Evolutionary conservation across 1,140 invertebrate genomes (phyloP).

Genomic region (Aphis gossypii): DNA sequence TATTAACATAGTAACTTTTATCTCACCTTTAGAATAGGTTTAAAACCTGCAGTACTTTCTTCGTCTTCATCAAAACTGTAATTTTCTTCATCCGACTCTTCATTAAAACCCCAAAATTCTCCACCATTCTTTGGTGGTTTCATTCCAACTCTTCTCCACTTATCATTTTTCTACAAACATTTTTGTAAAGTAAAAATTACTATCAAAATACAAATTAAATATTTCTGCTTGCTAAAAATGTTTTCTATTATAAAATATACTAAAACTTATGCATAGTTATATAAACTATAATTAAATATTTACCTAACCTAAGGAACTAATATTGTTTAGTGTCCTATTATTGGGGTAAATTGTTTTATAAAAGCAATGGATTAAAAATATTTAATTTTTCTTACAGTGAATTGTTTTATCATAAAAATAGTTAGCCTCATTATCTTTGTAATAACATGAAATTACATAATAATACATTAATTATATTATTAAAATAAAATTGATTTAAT

Average conservation of each 20-base stretch:
- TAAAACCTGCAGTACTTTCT: slow-evolving; percentile 43
- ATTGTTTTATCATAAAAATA: too few species aligned
- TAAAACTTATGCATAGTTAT: too few species aligned
- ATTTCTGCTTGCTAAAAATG: not conserved
- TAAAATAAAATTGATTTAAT: not conserved
- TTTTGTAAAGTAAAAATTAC: not conserved
- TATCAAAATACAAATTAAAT: not conserved
- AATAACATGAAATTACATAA: not conserved
- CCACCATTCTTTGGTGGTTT: slow-evolving; percentile 27
- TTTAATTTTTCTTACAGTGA: too few species aligned
- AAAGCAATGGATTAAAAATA: not conserved
- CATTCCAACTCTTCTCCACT: slow-evolving; percentile 48
- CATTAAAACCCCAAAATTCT: slow-evolving; percentile 54
- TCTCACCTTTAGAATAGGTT: slow-evolving; percentile 45
- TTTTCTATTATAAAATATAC: not conserved
- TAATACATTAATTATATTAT: not conserved
- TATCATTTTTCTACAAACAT: slow-evolving; percentile 47
- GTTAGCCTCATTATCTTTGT: not conserved
- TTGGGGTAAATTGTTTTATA: not conserved
- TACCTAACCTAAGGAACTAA: too few species aligned
- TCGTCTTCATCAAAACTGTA: slow-evolving; percentile 54
- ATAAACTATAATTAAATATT: not conserved
- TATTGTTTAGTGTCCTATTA: not conserved
- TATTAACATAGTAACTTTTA: not conserved
- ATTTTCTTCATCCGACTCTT: slow-evolving; percentile 24